phyloP scores from a whole-genome alignment of 2,797 vertebrate genomes.

The Nothura maculosa region DNA sequence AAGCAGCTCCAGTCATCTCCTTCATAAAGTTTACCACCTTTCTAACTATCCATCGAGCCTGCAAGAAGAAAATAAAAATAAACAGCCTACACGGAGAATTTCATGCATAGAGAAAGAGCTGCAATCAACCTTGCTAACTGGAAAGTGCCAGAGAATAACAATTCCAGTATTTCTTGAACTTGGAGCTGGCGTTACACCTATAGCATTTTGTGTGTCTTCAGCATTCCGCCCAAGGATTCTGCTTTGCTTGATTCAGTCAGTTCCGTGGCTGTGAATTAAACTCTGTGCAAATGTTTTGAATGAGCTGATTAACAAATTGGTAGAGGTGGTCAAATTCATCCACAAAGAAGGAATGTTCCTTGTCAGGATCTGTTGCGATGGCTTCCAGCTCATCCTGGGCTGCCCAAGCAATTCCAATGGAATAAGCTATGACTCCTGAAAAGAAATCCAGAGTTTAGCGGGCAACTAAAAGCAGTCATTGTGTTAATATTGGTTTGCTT shows the following conservation, averaged over 20 bases:
- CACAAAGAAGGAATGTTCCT: constrained; percentile 96
- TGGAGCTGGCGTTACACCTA: background rate
- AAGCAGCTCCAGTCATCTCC: background rate
- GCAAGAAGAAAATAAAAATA: background rate
- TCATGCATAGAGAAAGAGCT: constrained; percentile 33
- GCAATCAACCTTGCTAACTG: background rate
- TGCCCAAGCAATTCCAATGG: constrained; percentile 95
- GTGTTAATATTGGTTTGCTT: background rate
- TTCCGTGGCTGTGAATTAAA: constrained; percentile 98
- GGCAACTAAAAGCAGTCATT: background rate
- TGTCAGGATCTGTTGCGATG: constrained; percentile 94
- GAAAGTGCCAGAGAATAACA: constrained; percentile 1
- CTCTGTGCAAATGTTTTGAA: constrained; percentile 97
- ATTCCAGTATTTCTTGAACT: background rate
- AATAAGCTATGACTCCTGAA: constrained; percentile 95
- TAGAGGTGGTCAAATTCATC: constrained; percentile 97
- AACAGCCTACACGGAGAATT: background rate
- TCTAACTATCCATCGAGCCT: background rate
- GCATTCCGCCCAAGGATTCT: background rate
- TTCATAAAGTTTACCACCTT: background rate
- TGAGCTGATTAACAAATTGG: constrained; percentile 90
- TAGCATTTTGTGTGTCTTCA: background rate
- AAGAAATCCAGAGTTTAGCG: background rate
- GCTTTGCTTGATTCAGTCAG: constrained; percentile 76
- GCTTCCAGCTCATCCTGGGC: constrained; percentile 96